Evolutionary conservation across 2,888 invertebrate genomes (phyloP).

Genomic region (Aleiodes alternator): DNA sequence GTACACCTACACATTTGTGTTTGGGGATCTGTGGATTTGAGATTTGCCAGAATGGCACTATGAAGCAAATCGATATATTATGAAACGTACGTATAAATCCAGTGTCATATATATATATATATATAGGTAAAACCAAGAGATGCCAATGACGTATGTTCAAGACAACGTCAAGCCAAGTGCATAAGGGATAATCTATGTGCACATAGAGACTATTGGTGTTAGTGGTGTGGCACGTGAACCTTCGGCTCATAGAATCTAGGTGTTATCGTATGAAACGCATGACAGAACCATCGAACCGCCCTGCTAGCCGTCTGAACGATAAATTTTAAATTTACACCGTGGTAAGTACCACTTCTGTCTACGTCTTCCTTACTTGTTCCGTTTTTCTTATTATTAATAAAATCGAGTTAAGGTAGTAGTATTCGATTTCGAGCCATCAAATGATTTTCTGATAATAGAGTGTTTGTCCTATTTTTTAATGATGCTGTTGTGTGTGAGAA

Average conservation of each 20-base stretch:
- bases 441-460: too few relatives aligned
- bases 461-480: too few relatives aligned
- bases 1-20: too few relatives aligned
- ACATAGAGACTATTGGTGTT: background rate
- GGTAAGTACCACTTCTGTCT: slow-evolving; percentile 20
- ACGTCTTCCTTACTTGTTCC: background rate
- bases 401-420: too few relatives aligned
- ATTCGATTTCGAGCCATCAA: too few relatives aligned
- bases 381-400: background rate
- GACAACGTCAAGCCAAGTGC: slow-evolving; percentile 35
- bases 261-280: slow-evolving; percentile 44
- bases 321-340: slow-evolving; percentile 28
- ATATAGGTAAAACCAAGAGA: slow-evolving; percentile 9
- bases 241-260: slow-evolving; percentile 32
- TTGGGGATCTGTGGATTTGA: background rate
- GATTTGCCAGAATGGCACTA: slow-evolving; percentile 24
- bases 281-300: slow-evolving; percentile 33
- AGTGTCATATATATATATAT: background rate
- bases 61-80: slow-evolving; percentile 25
- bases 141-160: slow-evolving; percentile 44
- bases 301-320: slow-evolving; percentile 28
- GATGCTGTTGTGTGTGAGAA: too few relatives aligned
- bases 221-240: background rate
- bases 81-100: slow-evolving; percentile 10
- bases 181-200: slow-evolving; percentile 24